Base-by-base conservation (phyloP, 2,797 vertebrate species). In the Naso thynnoides region DNA sequence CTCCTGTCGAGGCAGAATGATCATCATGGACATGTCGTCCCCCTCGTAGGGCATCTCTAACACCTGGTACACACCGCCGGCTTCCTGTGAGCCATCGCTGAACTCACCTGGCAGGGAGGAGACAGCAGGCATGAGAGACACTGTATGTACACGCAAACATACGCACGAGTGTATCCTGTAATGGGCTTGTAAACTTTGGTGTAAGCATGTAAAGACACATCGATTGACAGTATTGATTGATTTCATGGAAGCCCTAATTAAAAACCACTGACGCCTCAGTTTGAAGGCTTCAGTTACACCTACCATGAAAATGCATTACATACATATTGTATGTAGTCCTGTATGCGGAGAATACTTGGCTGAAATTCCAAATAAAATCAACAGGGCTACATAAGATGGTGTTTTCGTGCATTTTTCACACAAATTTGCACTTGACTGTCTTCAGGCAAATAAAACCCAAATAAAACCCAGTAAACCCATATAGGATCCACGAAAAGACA, bases 61-160 rank as follows among this genome's bases (percentile, higher is more conserved):
- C 21, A 99, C 98, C 93, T 99, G 98, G 88, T 99, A 99, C 73
- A 98, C 96, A 7, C 98, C 98, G 0, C 98, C 98, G 0, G 97
- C 98, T 86, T 99, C 98, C 39, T 98, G 96, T 48, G 97, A 97
- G 62, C 98, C 98, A 42, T 99, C 98, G 24, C 97, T 99, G 91
- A 99, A 99, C 91, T 99, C 98, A 26, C 98, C 98, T 99, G 63
- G n/a, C 16, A 5, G 55, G 48, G 64, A 50, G 21, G 5, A 14
- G 8, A 47, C 16, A 36, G 47, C 0, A 27, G 6, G 45, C 3
- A 33, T 39, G 11, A 59, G 49, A 38, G 11, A 48, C 33, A 36
- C 8, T 29, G 16, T n/a, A n/a, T 42, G 26, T 8, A 38, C 15
- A 42, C 15, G 18, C 49, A 56, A 39, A 19, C 19, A 39, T 3